Evolutionary conservation across 2,113 vertebrate genomes (phyloP), one percentile per base, ranked within the genome.

Genomic region (Hippocampus comes): DNA sequence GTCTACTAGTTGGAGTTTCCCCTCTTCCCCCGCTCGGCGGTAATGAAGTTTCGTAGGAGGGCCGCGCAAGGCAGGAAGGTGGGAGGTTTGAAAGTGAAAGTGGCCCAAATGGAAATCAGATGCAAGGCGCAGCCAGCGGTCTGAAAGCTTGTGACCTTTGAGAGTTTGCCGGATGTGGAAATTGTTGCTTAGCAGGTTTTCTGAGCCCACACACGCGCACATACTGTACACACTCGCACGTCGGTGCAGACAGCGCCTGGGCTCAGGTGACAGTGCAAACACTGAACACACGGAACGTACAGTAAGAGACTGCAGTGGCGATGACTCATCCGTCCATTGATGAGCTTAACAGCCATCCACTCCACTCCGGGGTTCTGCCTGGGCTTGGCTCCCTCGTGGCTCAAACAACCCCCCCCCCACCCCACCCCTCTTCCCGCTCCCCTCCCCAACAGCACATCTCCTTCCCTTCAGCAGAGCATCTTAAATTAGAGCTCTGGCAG

Each of bases 301-400:
- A 48, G 65, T 67, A 67, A 17, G 49, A 68, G 46, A 38, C 49
- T 41, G 51, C 11, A 89, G 79, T 72, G 78, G 83, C 83, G 77
- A 91, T 92, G 91, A 93, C 84, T 93, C 92, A 92, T 88, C 84
- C 70, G 41, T 43, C 78, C 90, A 92, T 87, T 91, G 86, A 92
- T 91, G 87, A 92, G 88, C 83, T 90, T 90, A 90, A 87, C 89
- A 92, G 90, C 83, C 86, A 91, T 92, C 91, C 83, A 88, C 87
- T 91, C 88, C 85, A 88, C 88, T 89, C 86, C 68, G 59, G 59
- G 59, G 56, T 79, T 56, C 83, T 76, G 84, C 83, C 77, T 71
- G 79, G 79, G 83, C 74, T 87, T 72, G 82, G 86, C 80, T 86
- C 87, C 87, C 85, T 88, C 85, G 78, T 15, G 81, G 71, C 85